Conservation (phyloP, 2,113 vertebrate genomes). For the Zosterops hypoxanthus region DNA sequence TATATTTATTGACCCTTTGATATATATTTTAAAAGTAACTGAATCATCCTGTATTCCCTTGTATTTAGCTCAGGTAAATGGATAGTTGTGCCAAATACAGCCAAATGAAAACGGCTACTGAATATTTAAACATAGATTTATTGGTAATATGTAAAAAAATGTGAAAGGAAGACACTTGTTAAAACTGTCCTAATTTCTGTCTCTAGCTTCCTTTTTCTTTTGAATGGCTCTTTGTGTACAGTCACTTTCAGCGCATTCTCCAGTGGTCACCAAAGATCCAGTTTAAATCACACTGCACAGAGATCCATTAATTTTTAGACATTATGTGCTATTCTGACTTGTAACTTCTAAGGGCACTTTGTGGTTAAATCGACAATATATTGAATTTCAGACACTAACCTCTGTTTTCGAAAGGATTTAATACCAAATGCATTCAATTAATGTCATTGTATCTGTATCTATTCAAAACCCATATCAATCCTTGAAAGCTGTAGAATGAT, state of each 20-base stretch:
- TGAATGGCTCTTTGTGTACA: background rate
- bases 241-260: accelerated
- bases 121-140: background rate
- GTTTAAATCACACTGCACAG: background rate
- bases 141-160: background rate
- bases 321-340: background rate
- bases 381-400: background rate
- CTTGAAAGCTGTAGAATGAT: background rate
- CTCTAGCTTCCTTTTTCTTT: background rate
- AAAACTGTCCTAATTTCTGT: background rate
- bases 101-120: background rate
- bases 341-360: background rate
- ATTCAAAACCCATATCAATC: background rate
- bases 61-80: background rate
- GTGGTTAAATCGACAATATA: background rate
- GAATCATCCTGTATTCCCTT: background rate
- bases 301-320: background rate
- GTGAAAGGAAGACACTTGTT: background rate
- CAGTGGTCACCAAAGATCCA: background rate
- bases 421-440: background rate
- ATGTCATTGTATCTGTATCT: background rate
- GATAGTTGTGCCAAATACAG: background rate
- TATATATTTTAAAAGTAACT: background rate
- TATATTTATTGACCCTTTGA: background rate
- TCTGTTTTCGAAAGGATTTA: background rate